Conservation (phyloP, 2,888 invertebrate genomes). For the Nemotelus nigrinus region DNA sequence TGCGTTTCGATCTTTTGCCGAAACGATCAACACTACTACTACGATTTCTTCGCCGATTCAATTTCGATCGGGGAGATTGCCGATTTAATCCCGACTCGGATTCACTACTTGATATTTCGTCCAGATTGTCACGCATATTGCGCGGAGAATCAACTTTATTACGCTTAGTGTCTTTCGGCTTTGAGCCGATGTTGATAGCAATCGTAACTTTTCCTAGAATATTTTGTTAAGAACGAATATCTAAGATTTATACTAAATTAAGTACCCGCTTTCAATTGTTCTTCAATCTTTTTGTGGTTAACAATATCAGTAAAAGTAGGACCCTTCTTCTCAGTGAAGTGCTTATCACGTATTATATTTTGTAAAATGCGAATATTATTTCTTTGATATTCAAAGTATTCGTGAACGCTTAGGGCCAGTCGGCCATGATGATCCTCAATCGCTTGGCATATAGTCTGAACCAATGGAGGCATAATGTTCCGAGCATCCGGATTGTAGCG, state of each 20-base stretch:
- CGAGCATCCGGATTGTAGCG: constrained; percentile 71
- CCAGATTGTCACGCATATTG: constrained; percentile 53
- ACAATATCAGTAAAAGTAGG: constrained; percentile 68
- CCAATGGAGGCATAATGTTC: constrained; percentile 64
- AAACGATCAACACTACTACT: constrained; percentile 38
- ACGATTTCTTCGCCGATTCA: constrained; percentile 33
- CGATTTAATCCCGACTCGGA: constrained; percentile 51
- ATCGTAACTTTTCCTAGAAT: constrained; percentile 19
- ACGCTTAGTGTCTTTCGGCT: constrained; percentile 55
- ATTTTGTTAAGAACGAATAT: neutral
- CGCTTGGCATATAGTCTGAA: constrained; percentile 71
- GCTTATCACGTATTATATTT: constrained; percentile 73
- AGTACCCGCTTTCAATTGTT: constrained; percentile 46
- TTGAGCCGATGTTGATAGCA: neutral
- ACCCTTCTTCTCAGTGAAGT: constrained; percentile 72
- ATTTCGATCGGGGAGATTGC: constrained; percentile 16
- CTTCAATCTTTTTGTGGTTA: constrained; percentile 62
- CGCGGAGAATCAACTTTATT: constrained; percentile 25
- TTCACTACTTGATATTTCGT: constrained; percentile 58
- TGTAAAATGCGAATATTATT: constrained; percentile 71
- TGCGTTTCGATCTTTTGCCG: constrained; percentile 14
- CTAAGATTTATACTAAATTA: neutral
- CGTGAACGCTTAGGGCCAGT: constrained; percentile 72
- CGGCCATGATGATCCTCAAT: constrained; percentile 81
- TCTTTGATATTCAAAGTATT: constrained; percentile 75